Base-by-base conservation (phyloP, 2,113 vertebrate genomes). In the Menidia beryllina region DNA sequence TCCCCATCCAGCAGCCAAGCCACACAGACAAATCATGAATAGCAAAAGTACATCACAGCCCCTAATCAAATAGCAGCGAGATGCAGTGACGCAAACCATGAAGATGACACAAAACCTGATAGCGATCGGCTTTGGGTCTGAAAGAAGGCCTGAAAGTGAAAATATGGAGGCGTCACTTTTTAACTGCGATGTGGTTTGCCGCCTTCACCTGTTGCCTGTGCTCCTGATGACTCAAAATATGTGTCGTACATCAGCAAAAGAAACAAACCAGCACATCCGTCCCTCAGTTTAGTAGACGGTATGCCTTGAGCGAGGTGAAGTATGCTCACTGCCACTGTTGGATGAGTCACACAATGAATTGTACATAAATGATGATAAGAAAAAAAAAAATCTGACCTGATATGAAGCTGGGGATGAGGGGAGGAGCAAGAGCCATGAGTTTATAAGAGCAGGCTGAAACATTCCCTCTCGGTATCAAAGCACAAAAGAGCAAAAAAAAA, bases 381-480 rank as follows among this genome's bases (percentile, higher is more conserved):
- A 12, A n/a, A 26, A 34, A 8, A 34, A 8, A 36, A 39, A 24
- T 0, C 6, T 26, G 57, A 23, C 30, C 38, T 34, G 30, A 58
- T 13, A n/a, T 56, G 41, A 69, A 57, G 41, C 7, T 54, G 59
- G 13, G 25, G 24, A 20, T 0, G 70, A 0, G 72, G 74, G 78
- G 81, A 70, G 81, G 75, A 27, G 82, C 80, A 2, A 60, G 27
- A 21, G 26, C 43, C 23, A 34, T 25, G 25, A 0, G 48, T 70
- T 83, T 88, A 88, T 63, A 86, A 83, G 56, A 63, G 55, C 19
- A 48, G 20, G 48, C 23, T 3, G 34, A 47, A 58, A 73, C 43
- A 60, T 72, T 30, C 10, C 23, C 0, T 61, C 56, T 34, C 10
- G 47, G 51, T 70, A 3, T 19, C 13, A 23, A 7, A 36, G 51